Conservation (phyloP, 2,797 vertebrate species). For the Nannoperca australis region DNA sequence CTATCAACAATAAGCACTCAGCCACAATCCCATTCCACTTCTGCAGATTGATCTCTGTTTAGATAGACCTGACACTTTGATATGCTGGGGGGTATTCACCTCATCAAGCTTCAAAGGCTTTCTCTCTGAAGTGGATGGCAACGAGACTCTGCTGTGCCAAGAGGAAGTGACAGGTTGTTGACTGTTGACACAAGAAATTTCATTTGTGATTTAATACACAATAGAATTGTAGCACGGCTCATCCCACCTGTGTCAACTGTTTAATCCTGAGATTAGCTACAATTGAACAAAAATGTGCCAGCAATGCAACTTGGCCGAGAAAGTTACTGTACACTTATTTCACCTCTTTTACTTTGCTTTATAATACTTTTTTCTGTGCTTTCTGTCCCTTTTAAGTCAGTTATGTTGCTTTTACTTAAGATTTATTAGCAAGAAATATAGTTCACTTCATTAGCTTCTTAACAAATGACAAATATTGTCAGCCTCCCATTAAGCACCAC, state of each 20-base stretch:
- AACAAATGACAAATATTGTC: neutral
- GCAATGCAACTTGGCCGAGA: neutral
- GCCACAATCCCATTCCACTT: constrained; percentile 30
- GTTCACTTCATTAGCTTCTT: neutral
- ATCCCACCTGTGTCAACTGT: neutral
- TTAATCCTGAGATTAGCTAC: no score
- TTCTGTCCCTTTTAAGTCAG: neutral
- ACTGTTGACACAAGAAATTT: neutral
- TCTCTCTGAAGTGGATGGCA: neutral
- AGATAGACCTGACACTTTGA: constrained; percentile 26
- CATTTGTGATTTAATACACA: neutral
- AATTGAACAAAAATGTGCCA: neutral
- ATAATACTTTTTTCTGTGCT: neutral
- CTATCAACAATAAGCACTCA: neutral
- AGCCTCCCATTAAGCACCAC: neutral
- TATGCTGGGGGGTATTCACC: constrained; percentile 15
- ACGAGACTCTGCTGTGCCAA: neutral
- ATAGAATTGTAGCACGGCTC: neutral
- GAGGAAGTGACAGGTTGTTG: neutral
- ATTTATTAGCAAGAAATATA: neutral
- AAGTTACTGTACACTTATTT: neutral
- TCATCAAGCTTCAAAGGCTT: constrained; percentile 29
- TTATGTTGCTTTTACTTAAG: neutral
- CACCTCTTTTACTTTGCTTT: neutral
- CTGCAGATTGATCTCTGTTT: constrained; percentile 37